These are phyloP conservation scores for Struthio camelus DNA, from an alignment of 2,113 vertebrate species.

Conservation along the genomic window DNA sequence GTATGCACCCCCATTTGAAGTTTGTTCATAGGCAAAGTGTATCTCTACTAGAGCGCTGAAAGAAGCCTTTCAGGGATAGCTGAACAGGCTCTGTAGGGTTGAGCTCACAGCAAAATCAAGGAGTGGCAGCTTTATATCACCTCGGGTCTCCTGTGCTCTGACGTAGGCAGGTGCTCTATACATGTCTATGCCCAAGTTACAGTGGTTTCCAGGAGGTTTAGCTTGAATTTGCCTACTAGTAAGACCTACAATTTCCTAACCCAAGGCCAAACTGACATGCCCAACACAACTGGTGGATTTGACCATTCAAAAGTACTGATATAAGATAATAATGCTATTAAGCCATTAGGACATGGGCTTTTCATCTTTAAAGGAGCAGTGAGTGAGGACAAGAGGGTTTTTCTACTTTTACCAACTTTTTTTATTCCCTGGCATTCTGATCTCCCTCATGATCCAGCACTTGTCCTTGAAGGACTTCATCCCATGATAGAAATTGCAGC, in stretches of 20 bases:
- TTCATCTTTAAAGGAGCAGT: background rate
- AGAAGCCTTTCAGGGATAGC: no score
- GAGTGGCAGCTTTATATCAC: background rate
- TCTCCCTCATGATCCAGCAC: background rate
- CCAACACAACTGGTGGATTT: background rate
- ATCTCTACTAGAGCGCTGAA: background rate
- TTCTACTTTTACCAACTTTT: background rate
- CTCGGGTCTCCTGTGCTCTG: background rate
- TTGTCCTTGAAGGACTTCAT: background rate
- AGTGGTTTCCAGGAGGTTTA: background rate
- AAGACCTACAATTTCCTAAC: background rate
- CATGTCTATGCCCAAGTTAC: background rate
- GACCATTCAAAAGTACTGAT: background rate
- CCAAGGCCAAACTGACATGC: background rate
- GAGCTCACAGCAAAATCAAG: background rate
- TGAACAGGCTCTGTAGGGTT: background rate
- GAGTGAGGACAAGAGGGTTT: background rate
- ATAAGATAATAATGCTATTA: fast-evolving
- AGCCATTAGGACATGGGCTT: fast-evolving
- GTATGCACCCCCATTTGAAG: background rate
- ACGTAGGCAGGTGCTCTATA: background rate
- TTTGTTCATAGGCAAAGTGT: fast-evolving
- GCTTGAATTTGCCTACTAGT: background rate
- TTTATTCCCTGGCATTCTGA: background rate
- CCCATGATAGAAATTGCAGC: background rate